These are phyloP conservation scores for Temnothorax ravouxi DNA, from an alignment of 2,888 invertebrate genomes.

Conservation along the genomic window DNA sequence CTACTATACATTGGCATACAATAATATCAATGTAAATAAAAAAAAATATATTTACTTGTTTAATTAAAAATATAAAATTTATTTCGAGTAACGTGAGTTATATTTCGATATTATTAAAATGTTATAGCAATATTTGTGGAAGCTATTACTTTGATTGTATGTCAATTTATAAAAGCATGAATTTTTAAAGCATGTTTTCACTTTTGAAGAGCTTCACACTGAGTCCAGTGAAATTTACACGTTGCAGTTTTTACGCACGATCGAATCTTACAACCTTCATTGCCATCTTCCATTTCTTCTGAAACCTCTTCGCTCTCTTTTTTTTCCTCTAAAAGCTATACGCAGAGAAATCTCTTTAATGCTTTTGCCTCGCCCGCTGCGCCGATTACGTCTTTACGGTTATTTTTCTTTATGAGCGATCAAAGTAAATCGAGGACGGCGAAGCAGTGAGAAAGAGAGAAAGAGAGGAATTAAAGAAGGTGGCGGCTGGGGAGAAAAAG, in stretches of 20 bases:
- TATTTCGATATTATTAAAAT: background rate
- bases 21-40: background rate
- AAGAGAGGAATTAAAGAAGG: constrained; percentile 52
- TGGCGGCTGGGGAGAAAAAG: constrained; percentile 10
- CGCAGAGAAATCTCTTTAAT: constrained; percentile 53
- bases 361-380: constrained; percentile 2
- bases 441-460: constrained; percentile 38
- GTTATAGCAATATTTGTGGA: background rate
- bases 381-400: constrained; percentile 55
- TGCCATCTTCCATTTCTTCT: constrained; percentile 41
- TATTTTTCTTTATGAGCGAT: constrained; percentile 64
- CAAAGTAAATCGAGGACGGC: constrained; percentile 62
- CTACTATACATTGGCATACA: background rate
- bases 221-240: constrained; percentile 30
- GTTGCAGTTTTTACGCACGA: constrained; percentile 44
- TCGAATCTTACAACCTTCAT: constrained; percentile 40
- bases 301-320: background rate
- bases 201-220: background rate
- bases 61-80: background rate
- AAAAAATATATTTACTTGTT: background rate
- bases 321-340: constrained; percentile 49
- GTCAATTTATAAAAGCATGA: background rate
- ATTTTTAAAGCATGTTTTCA: background rate
- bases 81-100: background rate
- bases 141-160: background rate